Evolutionary conservation across 2,888 invertebrate genomes (phyloP).

Genomic region (Archips crataeganus): DNA sequence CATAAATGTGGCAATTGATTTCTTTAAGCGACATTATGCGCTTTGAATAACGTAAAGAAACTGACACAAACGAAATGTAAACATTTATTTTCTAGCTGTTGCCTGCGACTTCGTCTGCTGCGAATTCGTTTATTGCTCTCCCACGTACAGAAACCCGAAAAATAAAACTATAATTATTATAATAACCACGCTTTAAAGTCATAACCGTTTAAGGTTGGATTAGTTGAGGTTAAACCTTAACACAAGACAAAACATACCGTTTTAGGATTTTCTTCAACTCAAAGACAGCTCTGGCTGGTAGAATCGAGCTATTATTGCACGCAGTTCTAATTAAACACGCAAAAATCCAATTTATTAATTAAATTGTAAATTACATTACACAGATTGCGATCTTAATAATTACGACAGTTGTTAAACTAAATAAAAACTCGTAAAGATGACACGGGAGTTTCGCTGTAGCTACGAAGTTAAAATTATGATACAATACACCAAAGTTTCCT

Average conservation of each 20-base stretch:
- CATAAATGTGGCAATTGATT: background rate
- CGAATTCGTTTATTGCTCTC: too few relatives aligned
- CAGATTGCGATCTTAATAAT: background rate
- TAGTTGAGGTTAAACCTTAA: too few relatives aligned
- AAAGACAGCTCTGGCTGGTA: too few relatives aligned
- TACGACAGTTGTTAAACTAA: background rate
- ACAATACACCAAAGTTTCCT: slow-evolving; percentile 15
- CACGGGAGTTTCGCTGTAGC: background rate
- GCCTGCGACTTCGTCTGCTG: too few relatives aligned
- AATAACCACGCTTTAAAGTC: too few relatives aligned
- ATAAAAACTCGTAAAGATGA: slow-evolving; percentile 2
- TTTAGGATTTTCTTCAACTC: too few relatives aligned
- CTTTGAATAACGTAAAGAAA: background rate
- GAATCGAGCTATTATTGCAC: background rate
- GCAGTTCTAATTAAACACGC: background rate
- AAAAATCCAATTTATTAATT: background rate
- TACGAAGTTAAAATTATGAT: slow-evolving; percentile 17
- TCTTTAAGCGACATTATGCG: background rate
- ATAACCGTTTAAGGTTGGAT: too few relatives aligned
- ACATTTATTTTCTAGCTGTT: too few relatives aligned
- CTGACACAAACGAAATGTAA: background rate
- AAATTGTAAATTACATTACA: background rate
- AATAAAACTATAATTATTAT: too few relatives aligned
- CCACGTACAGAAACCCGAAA: too few relatives aligned
- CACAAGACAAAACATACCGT: too few relatives aligned